A percentile compares a stretch with the other conserved stretches of the same genome.
These are phyloP conservation scores for Chloroceryle amazona DNA, from an alignment of 2,797 vertebrate genomes.

Conservation along the genomic window DNA sequence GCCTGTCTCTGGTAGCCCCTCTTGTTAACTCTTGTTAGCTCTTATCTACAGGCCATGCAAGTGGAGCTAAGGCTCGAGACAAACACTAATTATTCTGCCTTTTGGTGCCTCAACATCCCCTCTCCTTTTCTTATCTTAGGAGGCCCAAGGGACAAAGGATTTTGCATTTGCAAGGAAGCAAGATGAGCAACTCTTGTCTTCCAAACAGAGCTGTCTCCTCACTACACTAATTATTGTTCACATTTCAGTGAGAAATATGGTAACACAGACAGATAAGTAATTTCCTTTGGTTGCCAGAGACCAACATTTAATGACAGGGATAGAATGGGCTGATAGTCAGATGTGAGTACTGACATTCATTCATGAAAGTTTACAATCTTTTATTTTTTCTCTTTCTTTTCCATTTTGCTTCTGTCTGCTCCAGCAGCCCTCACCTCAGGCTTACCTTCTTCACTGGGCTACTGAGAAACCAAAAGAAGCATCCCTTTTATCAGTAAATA, in stretches of 20 bases:
- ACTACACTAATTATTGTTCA: neutral
- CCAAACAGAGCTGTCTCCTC: too few relatives aligned
- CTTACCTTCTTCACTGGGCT: neutral
- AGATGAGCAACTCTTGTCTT: too few relatives aligned
- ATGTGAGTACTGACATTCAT: neutral
- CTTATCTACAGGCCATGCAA: too few relatives aligned
- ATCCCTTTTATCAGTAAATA: neutral
- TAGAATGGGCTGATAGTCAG: neutral
- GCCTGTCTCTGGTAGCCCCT: too few relatives aligned
- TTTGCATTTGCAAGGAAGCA: too few relatives aligned
- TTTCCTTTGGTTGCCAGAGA: neutral
- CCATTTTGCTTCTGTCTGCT: neutral
- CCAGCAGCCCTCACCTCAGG: neutral
- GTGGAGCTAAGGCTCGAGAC: too few relatives aligned
- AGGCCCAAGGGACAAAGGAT: too few relatives aligned
- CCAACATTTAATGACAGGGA: neutral
- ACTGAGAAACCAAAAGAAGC: neutral
- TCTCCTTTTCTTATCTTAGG: too few relatives aligned
- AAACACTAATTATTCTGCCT: too few relatives aligned
- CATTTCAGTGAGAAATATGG: neutral
- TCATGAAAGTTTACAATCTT: neutral
- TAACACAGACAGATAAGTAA: neutral
- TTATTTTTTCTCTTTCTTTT: neutral
- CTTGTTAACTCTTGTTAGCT: too few relatives aligned
- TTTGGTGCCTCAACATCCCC: too few relatives aligned